Evolutionary conservation across 2,888 invertebrate genomes (phyloP).

Genomic region (Xestia sexstrigata): DNA sequence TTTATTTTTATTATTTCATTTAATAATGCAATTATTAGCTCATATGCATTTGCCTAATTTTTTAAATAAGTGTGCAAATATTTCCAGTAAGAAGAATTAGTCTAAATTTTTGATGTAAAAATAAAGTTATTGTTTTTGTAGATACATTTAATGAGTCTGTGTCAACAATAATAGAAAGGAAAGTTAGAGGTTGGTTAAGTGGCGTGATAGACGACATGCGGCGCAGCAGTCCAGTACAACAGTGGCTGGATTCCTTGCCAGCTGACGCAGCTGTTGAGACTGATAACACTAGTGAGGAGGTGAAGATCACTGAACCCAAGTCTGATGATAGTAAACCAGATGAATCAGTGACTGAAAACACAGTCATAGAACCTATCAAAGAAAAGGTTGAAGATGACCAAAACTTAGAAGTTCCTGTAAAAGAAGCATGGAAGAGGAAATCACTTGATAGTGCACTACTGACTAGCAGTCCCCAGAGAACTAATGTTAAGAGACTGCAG

Average conservation of each 20-base stretch:
- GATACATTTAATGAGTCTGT: constrained; percentile 88
- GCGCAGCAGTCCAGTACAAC: constrained; percentile 93
- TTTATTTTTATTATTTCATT: not conserved
- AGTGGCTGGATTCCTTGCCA: constrained; percentile 94
- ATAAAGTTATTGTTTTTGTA: constrained; percentile 64
- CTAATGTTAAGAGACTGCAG: constrained; percentile 80
- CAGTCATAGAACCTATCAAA: constrained; percentile 78
- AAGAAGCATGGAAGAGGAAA: constrained; percentile 83
- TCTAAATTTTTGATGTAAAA: not conserved
- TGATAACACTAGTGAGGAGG: constrained; percentile 67
- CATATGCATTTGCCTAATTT: not conserved
- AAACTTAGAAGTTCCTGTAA: constrained; percentile 81
- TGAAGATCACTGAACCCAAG: constrained; percentile 70
- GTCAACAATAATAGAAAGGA: constrained; percentile 86
- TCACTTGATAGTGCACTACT: constrained; percentile 84
- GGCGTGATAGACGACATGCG: constrained; percentile 91
- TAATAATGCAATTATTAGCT: not conserved
- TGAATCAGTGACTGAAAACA: constrained; percentile 81
- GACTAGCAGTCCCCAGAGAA: constrained; percentile 76
- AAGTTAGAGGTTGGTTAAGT: constrained; percentile 87
- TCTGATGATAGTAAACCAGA: constrained; percentile 84
- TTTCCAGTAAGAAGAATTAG: not conserved
- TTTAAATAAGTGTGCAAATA: not conserved
- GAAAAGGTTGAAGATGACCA: constrained; percentile 73
- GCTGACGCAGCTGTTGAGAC: constrained; percentile 73